Evolutionary conservation across 2,113 vertebrate species (phyloP).

Genomic region (Cricetomys ansorgei): DNA sequence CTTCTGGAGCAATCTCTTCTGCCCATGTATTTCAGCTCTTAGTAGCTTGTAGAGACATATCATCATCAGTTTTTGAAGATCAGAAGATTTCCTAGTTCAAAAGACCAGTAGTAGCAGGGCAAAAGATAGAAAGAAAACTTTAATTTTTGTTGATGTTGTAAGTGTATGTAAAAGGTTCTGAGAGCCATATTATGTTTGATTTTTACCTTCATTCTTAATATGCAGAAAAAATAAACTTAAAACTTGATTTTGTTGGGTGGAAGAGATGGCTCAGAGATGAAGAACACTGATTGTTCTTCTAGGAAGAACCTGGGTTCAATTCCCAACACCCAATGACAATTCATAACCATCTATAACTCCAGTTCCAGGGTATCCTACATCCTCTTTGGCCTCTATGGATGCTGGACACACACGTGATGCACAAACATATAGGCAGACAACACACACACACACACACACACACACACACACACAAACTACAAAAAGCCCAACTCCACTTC

Average conservation of each 20-base stretch:
- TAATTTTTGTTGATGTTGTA: background rate
- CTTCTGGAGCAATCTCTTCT: background rate
- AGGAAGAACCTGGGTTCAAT: background rate
- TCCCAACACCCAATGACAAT: background rate
- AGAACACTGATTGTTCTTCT: no score
- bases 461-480: background rate
- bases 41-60: background rate
- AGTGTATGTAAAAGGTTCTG: background rate
- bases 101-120: background rate
- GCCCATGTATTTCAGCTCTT: background rate
- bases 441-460: background rate
- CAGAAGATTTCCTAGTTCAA: background rate
- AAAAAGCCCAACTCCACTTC: background rate
- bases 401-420: background rate
- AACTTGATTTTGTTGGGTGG: background rate
- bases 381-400: background rate
- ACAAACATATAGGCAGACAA: background rate
- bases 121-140: background rate
- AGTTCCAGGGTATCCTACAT: background rate
- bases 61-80: background rate
- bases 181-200: background rate
- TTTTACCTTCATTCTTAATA: background rate
- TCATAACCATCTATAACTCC: no score
- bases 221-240: background rate
- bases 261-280: background rate